phyloP scores from a whole-genome alignment of 2,113 vertebrate species.

The Romanogobio albipinnatus region DNA sequence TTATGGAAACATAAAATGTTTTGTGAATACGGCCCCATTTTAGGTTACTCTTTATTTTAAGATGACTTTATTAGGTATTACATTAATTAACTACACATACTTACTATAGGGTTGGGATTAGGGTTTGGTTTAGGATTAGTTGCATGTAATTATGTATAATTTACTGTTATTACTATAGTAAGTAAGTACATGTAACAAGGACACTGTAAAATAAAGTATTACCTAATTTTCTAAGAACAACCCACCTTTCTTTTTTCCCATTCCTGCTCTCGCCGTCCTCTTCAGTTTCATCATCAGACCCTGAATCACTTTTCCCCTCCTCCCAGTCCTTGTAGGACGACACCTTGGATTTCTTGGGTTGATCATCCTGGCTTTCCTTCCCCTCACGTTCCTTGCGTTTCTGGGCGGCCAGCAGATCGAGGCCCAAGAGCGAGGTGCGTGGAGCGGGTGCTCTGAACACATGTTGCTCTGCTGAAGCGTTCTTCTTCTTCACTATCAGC shows the following conservation, averaged over 20 bases:
- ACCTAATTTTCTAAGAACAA: background rate
- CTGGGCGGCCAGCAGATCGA: conserved; percentile 92
- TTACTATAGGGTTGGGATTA: too few relatives aligned
- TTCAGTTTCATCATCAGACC: conserved; percentile 79
- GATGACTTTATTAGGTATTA: too few relatives aligned
- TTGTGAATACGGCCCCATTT: too few relatives aligned
- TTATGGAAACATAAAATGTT: too few relatives aligned
- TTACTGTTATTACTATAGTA: too few relatives aligned
- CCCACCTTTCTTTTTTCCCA: conserved; percentile 84
- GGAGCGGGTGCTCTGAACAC: conserved; percentile 92
- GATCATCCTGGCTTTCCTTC: conserved; percentile 74
- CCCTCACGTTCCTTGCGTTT: conserved; percentile 90
- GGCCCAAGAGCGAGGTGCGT: conserved; percentile 87
- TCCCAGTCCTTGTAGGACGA: conserved; percentile 91
- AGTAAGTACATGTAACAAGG: too few relatives aligned
- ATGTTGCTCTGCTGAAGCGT: conserved; percentile 84
- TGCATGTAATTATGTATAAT: too few relatives aligned
- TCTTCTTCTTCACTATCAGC: conserved; percentile 85
- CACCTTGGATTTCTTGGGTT: conserved; percentile 82
- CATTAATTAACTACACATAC: too few relatives aligned
- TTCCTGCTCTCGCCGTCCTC: conserved; percentile 57
- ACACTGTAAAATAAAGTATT: background rate
- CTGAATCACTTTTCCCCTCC: conserved; percentile 83
- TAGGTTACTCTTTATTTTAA: too few relatives aligned
- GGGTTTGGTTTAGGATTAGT: too few relatives aligned